Base-by-base conservation (phyloP, 2,888 invertebrate genomes). In the Idaea biselata region DNA sequence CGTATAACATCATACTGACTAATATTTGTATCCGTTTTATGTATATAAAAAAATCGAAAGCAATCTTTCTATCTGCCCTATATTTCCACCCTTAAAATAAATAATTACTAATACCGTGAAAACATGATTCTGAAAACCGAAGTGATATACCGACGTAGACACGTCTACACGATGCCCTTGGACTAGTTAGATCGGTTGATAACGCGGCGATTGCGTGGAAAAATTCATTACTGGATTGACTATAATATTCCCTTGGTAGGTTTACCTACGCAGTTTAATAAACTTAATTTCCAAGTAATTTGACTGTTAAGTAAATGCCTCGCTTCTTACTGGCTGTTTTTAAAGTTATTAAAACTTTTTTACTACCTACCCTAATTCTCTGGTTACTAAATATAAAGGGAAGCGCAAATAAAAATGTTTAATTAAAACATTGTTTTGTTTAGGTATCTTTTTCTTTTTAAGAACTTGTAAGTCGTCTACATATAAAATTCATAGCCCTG, bases 121-220 rank as follows among this genome's bases (percentile, higher is more conserved):
- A 44, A 44, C 44, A 44, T 11, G 14, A 44, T 44, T 44, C 44
- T 44, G 44, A 14, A 44, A 44, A 44, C 14, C 11, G 14, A 3
- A 44, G 11, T 44, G 44, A 44, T 44, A 14, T 44, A 44, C 14
- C 44, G 44, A 44, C 14, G 44, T 44, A 44, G 44, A 44, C 44
- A 44, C 14, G 44, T 44, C 44, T 44, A 44, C 44, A 44, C 44
- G 44, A 8, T 11, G 44, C 44, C 44, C 44, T 44, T 44, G 44
- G 44, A 44, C 44, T 44, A 44, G 44, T 44, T 44, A 44, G 44
- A 44, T 44, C 44, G 44, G 44, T 44, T 44, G 44, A 44, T 44
- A 44, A 44, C 44, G 44, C 11, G 44, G 14, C 14, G 11, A 44
- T 44, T 44, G 44, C 44, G 44, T 44, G 44, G 44, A 44, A 44